Evolutionary conservation across 2,113 vertebrate genomes (phyloP).

Genomic region (Isurus oxyrinchus): DNA sequence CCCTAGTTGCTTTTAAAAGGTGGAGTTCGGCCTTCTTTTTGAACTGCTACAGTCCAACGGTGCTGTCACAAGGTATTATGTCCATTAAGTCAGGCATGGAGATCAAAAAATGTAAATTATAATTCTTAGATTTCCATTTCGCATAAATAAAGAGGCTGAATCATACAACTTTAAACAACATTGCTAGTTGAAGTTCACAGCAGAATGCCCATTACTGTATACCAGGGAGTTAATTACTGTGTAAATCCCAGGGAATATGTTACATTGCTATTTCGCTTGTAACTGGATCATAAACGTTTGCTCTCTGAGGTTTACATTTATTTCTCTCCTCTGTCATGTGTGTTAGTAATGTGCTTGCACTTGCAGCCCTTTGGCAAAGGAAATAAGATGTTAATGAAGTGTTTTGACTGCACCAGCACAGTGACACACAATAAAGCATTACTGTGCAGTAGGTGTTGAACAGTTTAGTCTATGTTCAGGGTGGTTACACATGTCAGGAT

Average conservation of each 20-base stretch:
- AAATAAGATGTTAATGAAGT: conserved; percentile 24
- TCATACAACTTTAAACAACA: background rate
- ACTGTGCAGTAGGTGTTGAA: conserved; percentile 21
- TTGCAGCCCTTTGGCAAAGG: conserved; percentile 1
- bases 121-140: background rate
- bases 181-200: background rate
- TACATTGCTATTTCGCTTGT: background rate
- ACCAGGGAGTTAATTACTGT: background rate
- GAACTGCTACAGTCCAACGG: background rate
- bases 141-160: background rate
- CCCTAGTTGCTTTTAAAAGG: background rate
- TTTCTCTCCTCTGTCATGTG: background rate
- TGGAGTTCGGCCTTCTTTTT: background rate
- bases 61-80: background rate
- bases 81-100: background rate
- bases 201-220: background rate
- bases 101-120: background rate
- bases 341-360: conserved; percentile 20
- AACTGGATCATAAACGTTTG: background rate
- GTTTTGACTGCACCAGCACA: conserved; percentile 21
- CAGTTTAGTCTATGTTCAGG: conserved; percentile 1
- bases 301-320: background rate
- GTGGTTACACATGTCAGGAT: conserved; percentile 11
- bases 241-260: background rate
- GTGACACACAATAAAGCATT: conserved; percentile 34